Evolutionary conservation across 2,113 vertebrate genomes (phyloP).

Genomic region (Hylia prasina): DNA sequence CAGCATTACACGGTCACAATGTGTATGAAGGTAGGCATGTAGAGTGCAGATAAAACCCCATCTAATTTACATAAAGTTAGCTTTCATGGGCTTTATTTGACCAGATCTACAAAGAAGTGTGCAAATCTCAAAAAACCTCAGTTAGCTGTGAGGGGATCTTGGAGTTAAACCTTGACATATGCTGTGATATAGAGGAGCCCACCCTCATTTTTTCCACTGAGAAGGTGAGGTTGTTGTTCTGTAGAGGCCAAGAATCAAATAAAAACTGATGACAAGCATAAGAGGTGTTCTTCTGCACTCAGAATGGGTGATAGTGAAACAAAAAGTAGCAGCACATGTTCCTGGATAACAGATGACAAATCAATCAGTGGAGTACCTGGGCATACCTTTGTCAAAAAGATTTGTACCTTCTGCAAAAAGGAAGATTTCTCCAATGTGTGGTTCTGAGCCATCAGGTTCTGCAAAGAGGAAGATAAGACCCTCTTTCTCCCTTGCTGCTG

Average conservation of each 20-base stretch:
- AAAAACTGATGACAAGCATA: neutral
- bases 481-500: neutral
- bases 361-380: neutral
- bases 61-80: neutral
- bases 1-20: rapidly evolving
- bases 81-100: neutral
- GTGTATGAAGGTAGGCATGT: neutral
- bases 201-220: neutral
- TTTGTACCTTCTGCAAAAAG: neutral
- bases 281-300: neutral
- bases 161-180: neutral
- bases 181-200: neutral
- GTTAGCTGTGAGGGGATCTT: neutral
- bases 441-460: neutral
- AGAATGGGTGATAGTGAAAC: neutral
- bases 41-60: neutral
- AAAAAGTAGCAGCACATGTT: neutral
- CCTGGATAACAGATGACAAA: rapidly evolving
- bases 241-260: neutral
- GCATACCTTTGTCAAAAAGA: neutral
- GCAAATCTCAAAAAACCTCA: neutral
- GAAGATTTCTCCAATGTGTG: neutral
- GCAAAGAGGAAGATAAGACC: neutral
- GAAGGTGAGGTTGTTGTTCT: neutral
- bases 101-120: neutral